Evolutionary conservation across 2,888 invertebrate species (phyloP).

Genomic region (Cynaeus angustus): DNA sequence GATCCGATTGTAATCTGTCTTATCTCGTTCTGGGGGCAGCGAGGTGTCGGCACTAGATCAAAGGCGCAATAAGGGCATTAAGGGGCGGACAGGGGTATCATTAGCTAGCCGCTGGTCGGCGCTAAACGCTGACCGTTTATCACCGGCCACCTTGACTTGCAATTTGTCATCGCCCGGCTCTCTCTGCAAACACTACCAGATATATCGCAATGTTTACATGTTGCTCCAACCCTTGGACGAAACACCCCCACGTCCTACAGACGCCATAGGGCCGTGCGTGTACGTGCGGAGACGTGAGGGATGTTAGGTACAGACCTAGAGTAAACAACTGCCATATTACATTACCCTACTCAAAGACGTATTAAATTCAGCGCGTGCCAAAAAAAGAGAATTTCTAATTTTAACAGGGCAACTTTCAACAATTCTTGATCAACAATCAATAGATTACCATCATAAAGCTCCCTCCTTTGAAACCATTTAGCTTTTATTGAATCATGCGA

Average conservation of each 20-base stretch:
- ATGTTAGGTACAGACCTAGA: slow-evolving; percentile 36
- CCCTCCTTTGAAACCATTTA: too few relatives aligned
- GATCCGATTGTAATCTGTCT: slow-evolving; percentile 39
- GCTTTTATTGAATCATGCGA: too few relatives aligned
- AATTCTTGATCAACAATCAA: too few relatives aligned
- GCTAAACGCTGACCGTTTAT: slow-evolving; percentile 69
- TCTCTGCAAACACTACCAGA: slow-evolving; percentile 58
- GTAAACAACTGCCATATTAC: slow-evolving; percentile 60
- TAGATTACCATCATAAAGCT: too few relatives aligned
- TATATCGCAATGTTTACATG: slow-evolving; percentile 64
- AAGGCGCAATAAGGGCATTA: slow-evolving; percentile 71
- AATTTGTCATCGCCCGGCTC: slow-evolving; percentile 70
- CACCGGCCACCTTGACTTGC: slow-evolving; percentile 70
- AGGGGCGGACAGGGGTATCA: slow-evolving; percentile 70
- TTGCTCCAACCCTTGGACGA: slow-evolving; percentile 51
- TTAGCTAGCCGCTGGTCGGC: slow-evolving; percentile 69
- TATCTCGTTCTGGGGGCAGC: slow-evolving; percentile 46
- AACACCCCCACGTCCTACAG: slow-evolving; percentile 38
- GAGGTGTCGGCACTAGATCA: slow-evolving; percentile 70
- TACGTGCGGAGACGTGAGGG: slow-evolving; percentile 32
- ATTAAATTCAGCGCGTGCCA: slow-evolving; percentile 62
- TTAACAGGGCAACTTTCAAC: too few relatives aligned
- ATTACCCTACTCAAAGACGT: slow-evolving; percentile 63
- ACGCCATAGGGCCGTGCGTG: slow-evolving; percentile 1
- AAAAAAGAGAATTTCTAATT: too few relatives aligned